Conservation (phyloP, 2,888 invertebrate genomes). For the Willowsia nigromaculata region DNA sequence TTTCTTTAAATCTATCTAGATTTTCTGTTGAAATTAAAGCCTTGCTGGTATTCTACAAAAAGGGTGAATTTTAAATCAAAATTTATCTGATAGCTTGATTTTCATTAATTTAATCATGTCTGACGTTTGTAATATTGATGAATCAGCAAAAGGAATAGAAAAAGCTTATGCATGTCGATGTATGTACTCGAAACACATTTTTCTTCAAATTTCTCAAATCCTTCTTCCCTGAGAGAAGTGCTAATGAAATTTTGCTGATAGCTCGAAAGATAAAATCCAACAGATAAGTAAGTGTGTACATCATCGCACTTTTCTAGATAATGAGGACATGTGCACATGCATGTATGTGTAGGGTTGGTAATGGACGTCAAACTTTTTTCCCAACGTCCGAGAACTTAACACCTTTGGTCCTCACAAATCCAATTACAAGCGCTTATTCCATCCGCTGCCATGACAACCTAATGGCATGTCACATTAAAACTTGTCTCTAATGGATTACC, state of each 20-base stretch:
- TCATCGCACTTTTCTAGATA: no score
- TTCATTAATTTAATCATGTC: no score
- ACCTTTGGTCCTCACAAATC: neutral
- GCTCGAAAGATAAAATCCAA: no score
- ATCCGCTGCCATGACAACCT: neutral
- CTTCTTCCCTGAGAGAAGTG: neutral
- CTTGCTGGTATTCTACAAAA: no score
- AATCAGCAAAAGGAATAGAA: neutral
- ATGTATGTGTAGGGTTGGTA: neutral
- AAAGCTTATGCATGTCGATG: neutral
- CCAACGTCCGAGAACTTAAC: neutral
- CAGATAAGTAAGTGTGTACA: no score
- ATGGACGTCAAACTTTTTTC: neutral
- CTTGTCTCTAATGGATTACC: slow-evolving; percentile 5
- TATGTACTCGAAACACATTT: no score
- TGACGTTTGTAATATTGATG: neutral
- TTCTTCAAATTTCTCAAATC: neutral
- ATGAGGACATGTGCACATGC: no score
- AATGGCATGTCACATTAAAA: neutral
- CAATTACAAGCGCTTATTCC: neutral
- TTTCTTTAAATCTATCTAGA: no score
- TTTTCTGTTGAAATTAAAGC: no score
- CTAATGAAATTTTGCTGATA: neutral
- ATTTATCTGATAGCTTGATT: neutral
- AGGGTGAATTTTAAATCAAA: neutral